A percentile compares a stretch with the other conserved stretches of the same genome.
Evolutionary conservation across 2,113 vertebrate genomes (phyloP).

Genomic region (Xenopus laevis): DNA sequence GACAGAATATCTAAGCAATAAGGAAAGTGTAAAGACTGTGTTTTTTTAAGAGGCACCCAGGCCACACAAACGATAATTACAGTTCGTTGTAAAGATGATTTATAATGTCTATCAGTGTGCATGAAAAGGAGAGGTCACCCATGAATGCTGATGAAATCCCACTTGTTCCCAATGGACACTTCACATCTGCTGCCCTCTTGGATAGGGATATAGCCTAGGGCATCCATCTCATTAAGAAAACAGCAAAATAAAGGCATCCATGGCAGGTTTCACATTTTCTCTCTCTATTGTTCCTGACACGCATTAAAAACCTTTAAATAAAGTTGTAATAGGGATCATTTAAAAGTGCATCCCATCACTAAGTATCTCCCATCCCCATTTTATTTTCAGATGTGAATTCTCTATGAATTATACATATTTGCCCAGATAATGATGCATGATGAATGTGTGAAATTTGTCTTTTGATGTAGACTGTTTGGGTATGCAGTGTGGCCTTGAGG

Average conservation of each 20-base stretch:
- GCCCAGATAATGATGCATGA: constrained; percentile 44
- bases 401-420: constrained; percentile 49
- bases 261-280: constrained; percentile 64
- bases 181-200: constrained; percentile 81
- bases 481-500: constrained; percentile 54
- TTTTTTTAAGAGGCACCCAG: constrained; percentile 59
- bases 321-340: constrained; percentile 49
- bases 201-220: constrained; percentile 72
- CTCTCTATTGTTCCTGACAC: constrained; percentile 56
- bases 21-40: constrained; percentile 55
- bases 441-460: constrained; percentile 53
- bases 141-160: constrained; percentile 84
- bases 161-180: constrained; percentile 69
- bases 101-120: constrained; percentile 72
- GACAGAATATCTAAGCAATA: constrained; percentile 49
- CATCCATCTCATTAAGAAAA: constrained; percentile 73
- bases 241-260: constrained; percentile 65
- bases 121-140: constrained; percentile 75
- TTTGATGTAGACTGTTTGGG: constrained; percentile 56
- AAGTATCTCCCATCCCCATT: fast-evolving
- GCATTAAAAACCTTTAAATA: constrained; percentile 55
- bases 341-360: constrained; percentile 38
- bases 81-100: constrained; percentile 86
- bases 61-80: constrained; percentile 75
- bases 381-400: not conserved